These are phyloP conservation scores for Halcyon malimbica DNA, from an alignment of 2,113 vertebrate genomes.

Conservation along the genomic window DNA sequence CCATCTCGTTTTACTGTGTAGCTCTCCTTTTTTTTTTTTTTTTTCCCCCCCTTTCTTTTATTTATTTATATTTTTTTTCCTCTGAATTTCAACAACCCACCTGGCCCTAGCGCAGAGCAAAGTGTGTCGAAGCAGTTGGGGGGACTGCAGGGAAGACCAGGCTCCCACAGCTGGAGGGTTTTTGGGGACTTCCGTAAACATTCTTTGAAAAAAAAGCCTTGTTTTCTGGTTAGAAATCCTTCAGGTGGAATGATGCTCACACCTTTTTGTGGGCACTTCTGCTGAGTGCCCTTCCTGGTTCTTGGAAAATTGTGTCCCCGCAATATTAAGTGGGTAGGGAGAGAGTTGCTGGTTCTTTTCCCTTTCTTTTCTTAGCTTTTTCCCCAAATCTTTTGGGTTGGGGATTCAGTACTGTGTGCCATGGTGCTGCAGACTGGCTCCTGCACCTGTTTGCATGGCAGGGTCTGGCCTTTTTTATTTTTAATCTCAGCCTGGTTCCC, in stretches of 20 bases:
- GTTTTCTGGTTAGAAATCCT: neutral
- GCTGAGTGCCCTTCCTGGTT: neutral
- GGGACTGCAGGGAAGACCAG: neutral
- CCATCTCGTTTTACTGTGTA: neutral
- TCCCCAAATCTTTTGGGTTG: rapidly evolving
- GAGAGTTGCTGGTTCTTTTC: neutral
- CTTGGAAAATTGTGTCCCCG: neutral
- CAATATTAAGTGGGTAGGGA: too few relatives aligned
- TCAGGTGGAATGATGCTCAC: neutral
- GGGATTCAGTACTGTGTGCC: rapidly evolving
- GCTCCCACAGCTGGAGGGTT: neutral
- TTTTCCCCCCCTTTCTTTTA: neutral
- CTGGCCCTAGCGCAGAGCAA: neutral
- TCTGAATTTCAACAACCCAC: neutral
- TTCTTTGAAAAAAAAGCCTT: neutral
- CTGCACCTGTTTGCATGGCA: conserved; percentile 45
- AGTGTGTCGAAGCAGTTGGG: neutral
- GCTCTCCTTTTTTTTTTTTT: neutral
- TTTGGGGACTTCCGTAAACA: neutral
- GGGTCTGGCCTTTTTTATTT: neutral
- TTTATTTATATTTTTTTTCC: neutral
- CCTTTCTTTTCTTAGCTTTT: neutral
- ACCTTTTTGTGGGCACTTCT: neutral
- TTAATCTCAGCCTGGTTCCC: neutral
- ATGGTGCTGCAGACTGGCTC: neutral